Percentiles rank a stretch among this genome's conserved stretches.
These are phyloP conservation scores for Scrobipalpa costella DNA, from an alignment of 2,888 invertebrate genomes.

Conservation along the genomic window DNA sequence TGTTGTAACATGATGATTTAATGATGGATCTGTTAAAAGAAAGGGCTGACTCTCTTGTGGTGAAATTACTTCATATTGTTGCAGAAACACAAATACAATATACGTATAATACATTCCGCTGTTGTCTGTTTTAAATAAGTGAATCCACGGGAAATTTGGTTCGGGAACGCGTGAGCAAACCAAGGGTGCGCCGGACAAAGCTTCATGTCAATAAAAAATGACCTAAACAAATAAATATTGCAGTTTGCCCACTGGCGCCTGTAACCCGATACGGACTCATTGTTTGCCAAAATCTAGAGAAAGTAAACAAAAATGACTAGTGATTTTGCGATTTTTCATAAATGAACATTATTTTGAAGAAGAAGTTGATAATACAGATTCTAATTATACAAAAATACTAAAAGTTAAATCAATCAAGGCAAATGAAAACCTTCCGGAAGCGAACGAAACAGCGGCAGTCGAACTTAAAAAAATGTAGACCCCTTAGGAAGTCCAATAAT, in stretches of 20 bases:
- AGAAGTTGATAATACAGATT: neutral
- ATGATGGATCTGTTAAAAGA: slow-evolving; percentile 30
- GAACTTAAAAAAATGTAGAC: slow-evolving; percentile 45
- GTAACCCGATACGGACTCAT: slow-evolving; percentile 60
- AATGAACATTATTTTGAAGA: neutral
- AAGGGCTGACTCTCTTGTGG: neutral
- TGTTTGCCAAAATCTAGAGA: slow-evolving; percentile 15
- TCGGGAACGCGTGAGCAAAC: too few relatives aligned
- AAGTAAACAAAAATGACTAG: neutral
- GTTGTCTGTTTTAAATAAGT: neutral
- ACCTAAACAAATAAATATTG: slow-evolving; percentile 73
- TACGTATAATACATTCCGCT: neutral
- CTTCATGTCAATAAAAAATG: slow-evolving; percentile 31
- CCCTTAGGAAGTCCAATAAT: slow-evolving; percentile 51
- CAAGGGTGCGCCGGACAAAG: neutral
- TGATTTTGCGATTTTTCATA: neutral
- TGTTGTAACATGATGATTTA: slow-evolving; percentile 24
- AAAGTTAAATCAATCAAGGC: neutral
- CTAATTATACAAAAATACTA: neutral
- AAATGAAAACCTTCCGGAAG: slow-evolving; percentile 51
- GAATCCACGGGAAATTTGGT: too few relatives aligned
- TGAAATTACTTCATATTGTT: slow-evolving; percentile 14
- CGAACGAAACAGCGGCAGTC: slow-evolving; percentile 45
- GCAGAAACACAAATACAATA: neutral
- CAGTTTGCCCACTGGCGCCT: slow-evolving; percentile 76